Base-by-base conservation (phyloP, 2,113 vertebrate genomes). In the Centrocercus urophasianus region DNA sequence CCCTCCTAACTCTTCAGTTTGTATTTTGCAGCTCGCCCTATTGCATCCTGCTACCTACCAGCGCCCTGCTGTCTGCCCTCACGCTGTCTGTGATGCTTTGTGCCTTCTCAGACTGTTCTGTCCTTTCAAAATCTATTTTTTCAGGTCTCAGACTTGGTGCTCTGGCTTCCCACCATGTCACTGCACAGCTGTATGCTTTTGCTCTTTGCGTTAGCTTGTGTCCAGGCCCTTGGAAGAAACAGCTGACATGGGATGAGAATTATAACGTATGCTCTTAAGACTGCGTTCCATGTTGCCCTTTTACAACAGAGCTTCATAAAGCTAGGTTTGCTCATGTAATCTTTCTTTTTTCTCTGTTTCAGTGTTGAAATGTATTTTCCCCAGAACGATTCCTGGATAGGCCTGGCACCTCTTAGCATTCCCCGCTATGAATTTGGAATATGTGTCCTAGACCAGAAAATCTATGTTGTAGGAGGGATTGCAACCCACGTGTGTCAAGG, bases 361-460 rank as follows among this genome's bases (percentile, higher is more conserved):
- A 99, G 99, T 80, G 99, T 98, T 98, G 99, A 99, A 97, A 99
- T 99, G 99, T 99, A 99, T 90, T 99, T 99, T 94, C 99, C 99
- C 36, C 99, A 99, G 96, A 99, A 98, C 5, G 99, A 99, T 96
- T 99, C 99, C 6, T 99, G 99, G 99, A 99, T 99, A 42, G 99
- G 99, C 50, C 98, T 99, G 96, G 99, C 99, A 13, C 99, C 99
- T 0, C 98, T 99, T 16, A 98, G 98, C 73, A 98, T 99, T 77
- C 98, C 99, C 7, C 98, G 99, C 67, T 99, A 98, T 47, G 99
- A 99, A 86, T 99, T 99, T 48, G 99, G 99, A 10, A 97, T 99
- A 30, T 99, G 98, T 2, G 98, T 99, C 60, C 98, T 99, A 86
- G 98, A 99, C 93, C 99, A 99, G 98, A 99, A 99, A 82, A 98